A percentile compares a stretch with the other conserved stretches of the same genome.
phyloP scores from a whole-genome alignment of 2,888 invertebrate genomes.

The Synanthedon formicaeformis region DNA sequence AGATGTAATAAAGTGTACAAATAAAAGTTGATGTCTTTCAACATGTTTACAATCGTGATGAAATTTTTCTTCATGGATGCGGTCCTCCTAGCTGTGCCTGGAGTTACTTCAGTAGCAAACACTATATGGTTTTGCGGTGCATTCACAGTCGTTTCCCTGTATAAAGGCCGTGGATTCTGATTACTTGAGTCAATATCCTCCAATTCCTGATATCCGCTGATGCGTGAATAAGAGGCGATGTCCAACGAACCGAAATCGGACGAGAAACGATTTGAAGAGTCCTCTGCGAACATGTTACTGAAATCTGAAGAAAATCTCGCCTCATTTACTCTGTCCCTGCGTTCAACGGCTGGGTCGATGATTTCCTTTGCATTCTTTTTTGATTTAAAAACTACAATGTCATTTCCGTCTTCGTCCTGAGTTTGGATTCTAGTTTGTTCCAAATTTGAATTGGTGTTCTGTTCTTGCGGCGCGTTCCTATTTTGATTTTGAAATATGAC shows the following conservation, averaged over 20 bases:
- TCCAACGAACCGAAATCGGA: slow-evolving; percentile 47
- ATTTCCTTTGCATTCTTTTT: slow-evolving; percentile 48
- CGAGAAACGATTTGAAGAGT: slow-evolving; percentile 31
- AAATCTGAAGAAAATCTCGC: slow-evolving; percentile 46
- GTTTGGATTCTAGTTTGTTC: slow-evolving; percentile 5
- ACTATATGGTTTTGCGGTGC: slow-evolving; percentile 39
- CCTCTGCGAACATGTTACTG: slow-evolving; percentile 26
- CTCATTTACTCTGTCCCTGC: slow-evolving; percentile 29
- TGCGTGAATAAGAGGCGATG: slow-evolving; percentile 29
- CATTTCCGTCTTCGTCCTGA: slow-evolving; percentile 46
- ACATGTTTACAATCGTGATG: slow-evolving; percentile 50
- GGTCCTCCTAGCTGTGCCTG: slow-evolving; percentile 52
- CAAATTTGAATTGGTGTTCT: slow-evolving; percentile 6
- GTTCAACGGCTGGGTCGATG: slow-evolving; percentile 41
- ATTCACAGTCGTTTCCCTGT: slow-evolving; percentile 67
- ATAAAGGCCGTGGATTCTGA: slow-evolving; percentile 62
- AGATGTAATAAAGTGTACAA: slow-evolving; percentile 65
- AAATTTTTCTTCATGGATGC: slow-evolving; percentile 56
- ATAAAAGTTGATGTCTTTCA: slow-evolving; percentile 64
- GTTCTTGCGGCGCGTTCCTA: neutral
- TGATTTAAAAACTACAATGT: slow-evolving; percentile 55
- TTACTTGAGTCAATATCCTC: slow-evolving; percentile 48
- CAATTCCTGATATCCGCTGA: slow-evolving; percentile 48
- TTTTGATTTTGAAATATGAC: slow-evolving; percentile 48
- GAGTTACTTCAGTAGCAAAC: slow-evolving; percentile 44